phyloP scores from a whole-genome alignment of 2,888 invertebrate species.

The Lithophane semibrunnea region DNA sequence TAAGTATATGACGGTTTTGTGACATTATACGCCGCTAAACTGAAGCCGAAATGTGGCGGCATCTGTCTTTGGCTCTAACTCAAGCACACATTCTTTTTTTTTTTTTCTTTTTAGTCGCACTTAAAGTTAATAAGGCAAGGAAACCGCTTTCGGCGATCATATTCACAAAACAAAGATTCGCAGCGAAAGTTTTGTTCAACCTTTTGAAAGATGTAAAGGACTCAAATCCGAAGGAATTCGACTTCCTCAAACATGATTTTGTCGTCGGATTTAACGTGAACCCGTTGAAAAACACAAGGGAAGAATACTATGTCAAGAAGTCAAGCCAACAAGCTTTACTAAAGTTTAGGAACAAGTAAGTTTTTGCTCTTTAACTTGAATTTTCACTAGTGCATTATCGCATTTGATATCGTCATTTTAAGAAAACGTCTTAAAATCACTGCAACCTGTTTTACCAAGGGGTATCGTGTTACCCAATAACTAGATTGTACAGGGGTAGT shows the following conservation, averaged over 20 bases:
- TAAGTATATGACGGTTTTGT: background rate
- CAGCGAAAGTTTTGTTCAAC: conserved; percentile 94
- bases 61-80: background rate
- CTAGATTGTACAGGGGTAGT: too few relatives aligned
- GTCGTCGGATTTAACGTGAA: conserved; percentile 92
- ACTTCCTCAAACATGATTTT: conserved; percentile 92
- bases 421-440: background rate
- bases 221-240: conserved; percentile 84
- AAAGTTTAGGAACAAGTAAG: conserved; percentile 86
- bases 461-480: background rate
- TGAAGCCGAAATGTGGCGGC: background rate
- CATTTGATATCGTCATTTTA: background rate
- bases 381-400: background rate
- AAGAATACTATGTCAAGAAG: conserved; percentile 88
- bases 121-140: conserved; percentile 75
- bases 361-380: conserved; percentile 17
- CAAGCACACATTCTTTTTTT: background rate
- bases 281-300: conserved; percentile 90
- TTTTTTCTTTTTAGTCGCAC: conserved; percentile 64
- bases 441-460: background rate
- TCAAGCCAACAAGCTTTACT: conserved; percentile 89
- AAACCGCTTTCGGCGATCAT: conserved; percentile 92
- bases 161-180: conserved; percentile 93
- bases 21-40: background rate
- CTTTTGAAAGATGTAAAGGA: conserved; percentile 90